Evolutionary conservation across 2,797 vertebrate genomes (phyloP).

Genomic region (Loris lydekkerianus): DNA sequence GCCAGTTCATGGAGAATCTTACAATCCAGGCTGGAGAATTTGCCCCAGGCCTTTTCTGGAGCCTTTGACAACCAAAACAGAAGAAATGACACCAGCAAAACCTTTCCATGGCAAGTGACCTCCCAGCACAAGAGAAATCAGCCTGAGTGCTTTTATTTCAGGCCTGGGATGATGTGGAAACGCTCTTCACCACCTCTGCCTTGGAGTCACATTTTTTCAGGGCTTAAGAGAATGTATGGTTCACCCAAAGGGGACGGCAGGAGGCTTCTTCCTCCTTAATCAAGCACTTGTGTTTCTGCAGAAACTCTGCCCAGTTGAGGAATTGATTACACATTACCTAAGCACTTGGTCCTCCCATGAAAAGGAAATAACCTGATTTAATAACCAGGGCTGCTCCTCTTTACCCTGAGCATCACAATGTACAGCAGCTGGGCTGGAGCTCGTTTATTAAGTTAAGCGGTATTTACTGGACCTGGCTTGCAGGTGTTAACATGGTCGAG

Average conservation of each 20-base stretch:
- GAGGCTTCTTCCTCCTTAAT: constrained; percentile 82
- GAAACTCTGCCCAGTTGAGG: constrained; percentile 72
- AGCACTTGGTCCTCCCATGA: constrained; percentile 79
- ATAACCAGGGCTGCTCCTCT: constrained; percentile 76
- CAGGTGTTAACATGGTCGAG: constrained; percentile 71
- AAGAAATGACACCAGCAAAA: neutral
- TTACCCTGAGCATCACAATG: constrained; percentile 80
- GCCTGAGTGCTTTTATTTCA: constrained; percentile 83
- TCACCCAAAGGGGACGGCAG: constrained; percentile 76
- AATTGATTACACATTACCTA: constrained; percentile 87
- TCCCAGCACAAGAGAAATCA: constrained; percentile 84
- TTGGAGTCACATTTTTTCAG: constrained; percentile 74
- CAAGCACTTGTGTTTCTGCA: constrained; percentile 85
- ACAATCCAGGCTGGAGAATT: constrained; percentile 58
- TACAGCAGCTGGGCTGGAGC: constrained; percentile 77
- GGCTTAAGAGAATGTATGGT: constrained; percentile 80
- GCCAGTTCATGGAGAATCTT: constrained; percentile 33
- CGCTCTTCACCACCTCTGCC: constrained; percentile 84
- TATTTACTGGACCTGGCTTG: constrained; percentile 71
- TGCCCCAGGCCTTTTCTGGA: constrained; percentile 69
- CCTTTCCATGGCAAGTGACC: constrained; percentile 83
- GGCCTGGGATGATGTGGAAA: constrained; percentile 78
- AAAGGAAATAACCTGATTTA: constrained; percentile 79
- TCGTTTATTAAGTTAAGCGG: constrained; percentile 83
- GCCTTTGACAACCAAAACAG: constrained; percentile 49